phyloP scores from a whole-genome alignment of 1,140 invertebrate species.

The Drosophila nikananu region DNA sequence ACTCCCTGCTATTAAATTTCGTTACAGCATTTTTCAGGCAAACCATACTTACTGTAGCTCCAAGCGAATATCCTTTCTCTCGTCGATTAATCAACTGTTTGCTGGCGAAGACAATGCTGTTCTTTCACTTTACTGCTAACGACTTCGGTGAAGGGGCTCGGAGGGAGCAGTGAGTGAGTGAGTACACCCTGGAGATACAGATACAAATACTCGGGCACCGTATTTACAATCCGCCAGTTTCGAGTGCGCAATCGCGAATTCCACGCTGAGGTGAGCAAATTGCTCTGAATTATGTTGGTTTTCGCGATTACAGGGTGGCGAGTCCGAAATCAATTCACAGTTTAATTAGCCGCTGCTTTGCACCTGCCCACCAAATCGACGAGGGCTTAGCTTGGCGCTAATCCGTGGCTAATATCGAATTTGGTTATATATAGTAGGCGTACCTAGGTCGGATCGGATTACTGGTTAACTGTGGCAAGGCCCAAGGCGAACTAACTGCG shows the following conservation, averaged over 20 bases:
- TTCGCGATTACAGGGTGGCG: constrained; percentile 40
- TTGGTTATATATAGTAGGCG: constrained; percentile 17
- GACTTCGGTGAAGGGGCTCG: constrained; percentile 15
- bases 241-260: constrained; percentile 63
- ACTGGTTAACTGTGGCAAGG: constrained; percentile 57
- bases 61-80: constrained; percentile 39
- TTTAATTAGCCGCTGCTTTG: constrained; percentile 59
- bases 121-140: constrained; percentile 67
- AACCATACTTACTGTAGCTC: constrained; percentile 34
- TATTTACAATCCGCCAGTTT: constrained; percentile 55
- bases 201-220: constrained; percentile 26
- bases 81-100: constrained; percentile 37
- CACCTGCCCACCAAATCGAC: constrained; percentile 54
- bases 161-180: constrained; percentile 11
- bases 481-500: constrained; percentile 77
- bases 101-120: constrained; percentile 20
- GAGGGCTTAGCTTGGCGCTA: constrained; percentile 23
- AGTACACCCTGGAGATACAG: constrained; percentile 23
- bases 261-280: constrained; percentile 62
- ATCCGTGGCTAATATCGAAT: constrained; percentile 24
- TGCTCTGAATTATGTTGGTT: constrained; percentile 57
- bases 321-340: constrained; percentile 53
- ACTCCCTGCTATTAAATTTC: constrained; percentile 21
- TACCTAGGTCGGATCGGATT: constrained; percentile 26
- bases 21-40: constrained; percentile 29